These are phyloP conservation scores for Dinothrombium tinctorium DNA, from an alignment of 1,140 invertebrate species.

Conservation along the genomic window DNA sequence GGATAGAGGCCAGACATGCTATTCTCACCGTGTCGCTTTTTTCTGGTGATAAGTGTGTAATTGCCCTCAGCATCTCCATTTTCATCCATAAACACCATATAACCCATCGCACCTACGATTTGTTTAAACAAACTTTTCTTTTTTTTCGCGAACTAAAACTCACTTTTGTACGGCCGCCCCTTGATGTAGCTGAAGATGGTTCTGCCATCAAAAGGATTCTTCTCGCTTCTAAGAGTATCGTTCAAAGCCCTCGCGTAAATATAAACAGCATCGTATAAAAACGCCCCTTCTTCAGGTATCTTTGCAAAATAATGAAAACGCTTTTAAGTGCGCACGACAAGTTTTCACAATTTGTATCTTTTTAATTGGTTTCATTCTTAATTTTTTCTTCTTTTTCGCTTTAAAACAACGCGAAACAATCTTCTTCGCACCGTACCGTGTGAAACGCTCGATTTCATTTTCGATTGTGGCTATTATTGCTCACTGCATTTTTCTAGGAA, in stretches of 20 bases:
- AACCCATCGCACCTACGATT: conserved; percentile 31
- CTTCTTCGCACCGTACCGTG: no score
- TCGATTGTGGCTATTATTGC: no score
- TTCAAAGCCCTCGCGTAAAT: conserved; percentile 51
- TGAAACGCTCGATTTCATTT: no score
- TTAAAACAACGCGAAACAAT: no score
- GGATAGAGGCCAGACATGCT: conserved; percentile 39
- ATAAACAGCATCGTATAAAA: conserved; percentile 70
- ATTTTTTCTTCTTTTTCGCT: no score
- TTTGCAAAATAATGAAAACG: conserved; percentile 19
- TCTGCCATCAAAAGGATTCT: conserved; percentile 40
- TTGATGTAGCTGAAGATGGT: conserved; percentile 42
- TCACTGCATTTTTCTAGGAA: no score
- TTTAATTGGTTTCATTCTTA: no score
- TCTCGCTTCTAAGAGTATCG: conserved; percentile 34
- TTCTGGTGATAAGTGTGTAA: conserved; percentile 61
- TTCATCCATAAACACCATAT: conserved; percentile 72
- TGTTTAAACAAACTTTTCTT: background rate
- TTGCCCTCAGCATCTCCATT: conserved; percentile 87
- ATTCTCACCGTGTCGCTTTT: conserved; percentile 12
- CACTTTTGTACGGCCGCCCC: conserved; percentile 50
- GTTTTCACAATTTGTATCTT: no score
- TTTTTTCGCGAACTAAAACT: conserved; percentile 13
- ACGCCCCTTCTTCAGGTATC: conserved; percentile 64
- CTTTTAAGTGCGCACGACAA: background rate